Evolutionary conservation across 1,140 invertebrate species (phyloP), one percentile per base, ranked within the genome.

Genomic region (Diachasma alloeum): DNA sequence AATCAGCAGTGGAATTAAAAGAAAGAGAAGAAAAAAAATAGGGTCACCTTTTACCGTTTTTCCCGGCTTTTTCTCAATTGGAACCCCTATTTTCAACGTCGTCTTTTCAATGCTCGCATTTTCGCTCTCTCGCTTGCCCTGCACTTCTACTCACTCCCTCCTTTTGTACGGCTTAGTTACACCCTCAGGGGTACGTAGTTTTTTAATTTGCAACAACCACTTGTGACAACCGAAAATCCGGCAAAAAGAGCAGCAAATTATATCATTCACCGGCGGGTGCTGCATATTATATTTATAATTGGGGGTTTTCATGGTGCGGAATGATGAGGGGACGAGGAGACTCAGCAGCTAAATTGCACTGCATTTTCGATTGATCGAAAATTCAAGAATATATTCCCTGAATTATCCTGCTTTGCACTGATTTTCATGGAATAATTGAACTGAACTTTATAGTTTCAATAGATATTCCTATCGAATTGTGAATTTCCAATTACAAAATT

Each of bases 151-250:
- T 9, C 53, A 10, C n/a, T 3, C 6, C 6, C 31, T 22, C 53
- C 53, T 22, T 59, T 59, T 59, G n/a, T 22, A 22, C 17, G 22
- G 22, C 19, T 59, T 3, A 59, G 53, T 59, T 59, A 22, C n/a
- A 59, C n/a, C 53, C 53, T 17, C 1, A 59, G 53, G 53, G n/a
- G 8, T 22, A 59, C 3, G n/a, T 17, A 59, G n/a, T 22, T n/a
- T 59, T 59, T 22, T 59, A 59, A 59, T 59, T 59, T 59, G 53
- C 53, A 59, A 59, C 53, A 59, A 59, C 53, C 53, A 59, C 53
- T 59, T 59, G 53, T 46, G 44, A 46, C 44, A 46, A 46, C 53
- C 53, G n/a, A 59, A 59, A 59, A 19, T 59, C 19, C 53, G 9
- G 13, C 53, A 19, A 59, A 59, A 59, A 59, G 22, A 4, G n/a